Conservation (phyloP, 2,888 invertebrate genomes). For the Rhorus exstirpatorius region DNA sequence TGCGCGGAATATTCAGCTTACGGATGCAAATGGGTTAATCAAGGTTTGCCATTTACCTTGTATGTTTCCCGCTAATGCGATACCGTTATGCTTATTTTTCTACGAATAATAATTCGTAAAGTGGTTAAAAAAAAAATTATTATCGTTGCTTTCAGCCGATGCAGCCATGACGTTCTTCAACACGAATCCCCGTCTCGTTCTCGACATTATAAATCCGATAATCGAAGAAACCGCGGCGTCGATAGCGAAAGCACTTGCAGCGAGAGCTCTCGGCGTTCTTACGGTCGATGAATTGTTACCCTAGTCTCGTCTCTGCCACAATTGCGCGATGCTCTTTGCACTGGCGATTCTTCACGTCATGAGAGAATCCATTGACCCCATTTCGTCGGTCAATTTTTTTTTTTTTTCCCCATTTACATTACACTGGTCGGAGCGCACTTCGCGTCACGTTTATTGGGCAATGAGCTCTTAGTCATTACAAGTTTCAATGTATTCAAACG, state of each 20-base stretch:
- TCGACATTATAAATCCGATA: constrained; percentile 90
- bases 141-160: constrained; percentile 87
- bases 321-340: not conserved
- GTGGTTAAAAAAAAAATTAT: no score
- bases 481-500: not conserved
- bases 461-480: not conserved
- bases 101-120: no score
- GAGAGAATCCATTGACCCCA: constrained; percentile 32
- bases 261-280: constrained; percentile 88
- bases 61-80: not conserved
- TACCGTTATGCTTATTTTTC: not conserved
- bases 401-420: constrained; percentile 29
- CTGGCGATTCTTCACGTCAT: constrained; percentile 16
- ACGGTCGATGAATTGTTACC: constrained; percentile 88
- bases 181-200: constrained; percentile 89
- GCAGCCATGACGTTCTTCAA: constrained; percentile 91
- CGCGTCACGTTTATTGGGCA: not conserved
- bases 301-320: constrained; percentile 65
- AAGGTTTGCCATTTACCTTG: no score
- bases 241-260: constrained; percentile 88
- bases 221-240: constrained; percentile 90
- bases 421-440: no score
- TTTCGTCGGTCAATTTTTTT: constrained; percentile 33
- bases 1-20: no score
- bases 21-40: no score